phyloP scores from a whole-genome alignment of 2,888 invertebrate species.

The Pachycephus smyrnensis region DNA sequence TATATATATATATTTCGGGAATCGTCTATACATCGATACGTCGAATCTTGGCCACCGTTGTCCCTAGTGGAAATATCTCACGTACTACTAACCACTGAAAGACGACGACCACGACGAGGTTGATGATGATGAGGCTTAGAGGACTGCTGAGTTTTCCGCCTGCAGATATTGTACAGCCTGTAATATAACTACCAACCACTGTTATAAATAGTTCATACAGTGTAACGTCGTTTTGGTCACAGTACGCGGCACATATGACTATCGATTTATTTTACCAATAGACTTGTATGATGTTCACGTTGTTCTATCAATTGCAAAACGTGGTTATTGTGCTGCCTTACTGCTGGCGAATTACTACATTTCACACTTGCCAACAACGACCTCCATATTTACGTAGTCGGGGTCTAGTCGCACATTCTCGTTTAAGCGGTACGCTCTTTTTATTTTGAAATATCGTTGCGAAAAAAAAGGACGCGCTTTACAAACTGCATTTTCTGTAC shows the following conservation, averaged over 20 bases:
- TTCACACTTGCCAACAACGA: background rate
- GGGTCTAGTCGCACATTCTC: background rate
- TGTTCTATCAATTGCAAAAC: background rate
- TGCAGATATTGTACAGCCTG: background rate
- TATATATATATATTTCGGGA: background rate
- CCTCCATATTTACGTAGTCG: background rate
- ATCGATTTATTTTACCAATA: constrained; percentile 32
- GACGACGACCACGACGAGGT: background rate
- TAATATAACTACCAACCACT: background rate
- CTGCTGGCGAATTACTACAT: background rate
- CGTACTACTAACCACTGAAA: background rate
- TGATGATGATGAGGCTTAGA: background rate
- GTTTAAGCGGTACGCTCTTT: background rate
- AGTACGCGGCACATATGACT: constrained; percentile 5
- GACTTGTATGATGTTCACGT: background rate
- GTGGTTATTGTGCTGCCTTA: background rate
- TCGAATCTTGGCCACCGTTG: background rate
- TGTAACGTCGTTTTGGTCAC: background rate
- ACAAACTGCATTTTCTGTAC: background rate
- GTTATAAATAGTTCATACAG: background rate
- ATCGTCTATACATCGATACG: background rate
- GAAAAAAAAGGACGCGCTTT: background rate
- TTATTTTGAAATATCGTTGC: background rate
- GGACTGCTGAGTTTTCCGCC: background rate
- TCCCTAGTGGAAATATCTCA: background rate